phyloP scores from a whole-genome alignment of 2,797 vertebrate species.

The Otolemur crassicaudatus region DNA sequence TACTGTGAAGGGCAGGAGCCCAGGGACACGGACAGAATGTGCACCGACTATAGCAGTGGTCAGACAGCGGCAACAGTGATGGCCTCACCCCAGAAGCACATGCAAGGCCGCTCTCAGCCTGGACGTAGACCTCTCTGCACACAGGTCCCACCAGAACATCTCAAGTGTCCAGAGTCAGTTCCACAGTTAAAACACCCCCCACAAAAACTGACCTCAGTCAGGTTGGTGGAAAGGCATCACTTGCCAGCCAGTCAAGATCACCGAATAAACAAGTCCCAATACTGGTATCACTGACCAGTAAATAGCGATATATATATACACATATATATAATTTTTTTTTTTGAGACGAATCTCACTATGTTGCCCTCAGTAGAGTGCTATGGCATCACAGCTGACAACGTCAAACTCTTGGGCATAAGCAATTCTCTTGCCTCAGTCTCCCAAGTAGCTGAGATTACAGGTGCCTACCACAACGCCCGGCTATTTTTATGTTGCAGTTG shows the following conservation, averaged over 20 bases:
- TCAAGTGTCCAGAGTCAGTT: neutral
- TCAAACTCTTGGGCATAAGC: too few relatives aligned
- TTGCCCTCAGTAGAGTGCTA: too few relatives aligned
- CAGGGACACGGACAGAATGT: neutral
- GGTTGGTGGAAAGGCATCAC: neutral
- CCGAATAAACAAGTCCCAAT: neutral
- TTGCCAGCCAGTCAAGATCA: neutral
- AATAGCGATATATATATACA: neutral
- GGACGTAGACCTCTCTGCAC: neutral
- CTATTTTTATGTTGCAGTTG: too few relatives aligned
- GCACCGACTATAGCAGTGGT: neutral
- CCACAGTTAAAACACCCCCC: neutral
- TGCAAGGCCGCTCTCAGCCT: neutral
- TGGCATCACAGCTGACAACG: too few relatives aligned
- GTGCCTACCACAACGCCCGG: too few relatives aligned
- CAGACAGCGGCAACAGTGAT: too few relatives aligned
- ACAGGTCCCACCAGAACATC: neutral
- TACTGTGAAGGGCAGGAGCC: neutral
- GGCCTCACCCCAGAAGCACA: neutral
- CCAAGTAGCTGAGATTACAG: too few relatives aligned
- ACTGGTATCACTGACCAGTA: neutral
- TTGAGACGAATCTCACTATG: too few relatives aligned
- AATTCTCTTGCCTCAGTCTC: too few relatives aligned
- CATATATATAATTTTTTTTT: too few relatives aligned
- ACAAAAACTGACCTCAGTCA: constrained; percentile 41